Base-by-base conservation (phyloP, 2,888 invertebrate species). In the Odiellus spinosus region DNA sequence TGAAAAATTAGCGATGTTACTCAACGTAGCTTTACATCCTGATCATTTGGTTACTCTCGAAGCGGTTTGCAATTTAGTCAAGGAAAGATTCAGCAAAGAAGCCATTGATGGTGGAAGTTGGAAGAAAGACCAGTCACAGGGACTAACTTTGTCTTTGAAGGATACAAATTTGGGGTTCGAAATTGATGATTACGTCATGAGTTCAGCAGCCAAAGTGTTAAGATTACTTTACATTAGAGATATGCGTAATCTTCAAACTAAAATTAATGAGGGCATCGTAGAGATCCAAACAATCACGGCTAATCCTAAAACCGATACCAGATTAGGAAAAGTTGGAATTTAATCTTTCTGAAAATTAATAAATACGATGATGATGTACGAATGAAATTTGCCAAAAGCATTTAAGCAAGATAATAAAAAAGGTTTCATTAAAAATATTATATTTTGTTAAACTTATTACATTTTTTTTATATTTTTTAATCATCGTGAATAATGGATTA, bases 291-390 rank as follows among this genome's bases (percentile, higher is more conserved):
- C 71, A 52, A 72, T 96, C 2, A 96, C 96, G 1, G 95, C 95
- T 3, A 82, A 96, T 71, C 96, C 95, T 2, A 88, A 88, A 69
- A 96, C 95, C 53, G 91, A 96, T 63, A 86, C 90, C 0, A 81
- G 79, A 63, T 70, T 96, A 41, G 95, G 95, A 44, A 82, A 85
- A 75, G 91, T 95, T 56, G 95, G 95, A 12, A 53, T 53, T 43
- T 60, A 50, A n/a, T n/a, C n/a, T n/a, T n/a, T n/a, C n/a, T n/a
- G n/a, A n/a, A n/a, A n/a, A 58, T n/a, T n/a, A n/a, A n/a, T n/a
- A n/a, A n/a, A n/a, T n/a, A n/a, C n/a, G n/a, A n/a, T n/a, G n/a
- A n/a, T n/a, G n/a, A n/a, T n/a, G n/a, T n/a, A n/a, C n/a, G n/a
- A n/a, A n/a, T n/a, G n/a, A n/a, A n/a, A n/a, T n/a, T n/a, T n/a